Evolutionary conservation across 2,113 vertebrate genomes (phyloP).

Genomic region (Takifugu flavidus): DNA sequence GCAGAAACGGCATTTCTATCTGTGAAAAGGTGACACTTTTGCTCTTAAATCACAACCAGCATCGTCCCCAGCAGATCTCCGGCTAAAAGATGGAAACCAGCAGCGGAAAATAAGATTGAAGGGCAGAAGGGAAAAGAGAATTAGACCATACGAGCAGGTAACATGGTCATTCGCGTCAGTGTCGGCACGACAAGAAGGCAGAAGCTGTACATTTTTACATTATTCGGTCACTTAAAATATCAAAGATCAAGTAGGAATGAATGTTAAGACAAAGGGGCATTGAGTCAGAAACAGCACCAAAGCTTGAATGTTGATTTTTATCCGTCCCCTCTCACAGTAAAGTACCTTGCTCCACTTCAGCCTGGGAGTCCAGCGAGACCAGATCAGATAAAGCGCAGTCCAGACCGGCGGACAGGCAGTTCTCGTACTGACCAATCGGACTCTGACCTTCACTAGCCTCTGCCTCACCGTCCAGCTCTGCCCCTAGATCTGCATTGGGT

Average conservation of each 20-base stretch:
- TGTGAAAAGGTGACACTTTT: conserved; percentile 10
- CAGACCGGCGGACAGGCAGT: conserved; percentile 52
- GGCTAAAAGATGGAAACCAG: conserved; percentile 32
- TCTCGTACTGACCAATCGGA: conserved; percentile 39
- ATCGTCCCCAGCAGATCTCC: conserved; percentile 40
- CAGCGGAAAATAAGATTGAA: conserved; percentile 3
- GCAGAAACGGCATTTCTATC: conserved; percentile 24
- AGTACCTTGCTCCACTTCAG: conserved; percentile 86
- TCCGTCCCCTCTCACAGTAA: conserved; percentile 33
- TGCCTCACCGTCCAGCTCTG: conserved; percentile 36
- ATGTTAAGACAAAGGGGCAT: conserved; percentile 5
- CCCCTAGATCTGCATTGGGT: conserved; percentile 34
- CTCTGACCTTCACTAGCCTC: conserved; percentile 39
- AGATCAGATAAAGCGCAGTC: conserved; percentile 66
- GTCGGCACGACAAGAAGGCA: not conserved
- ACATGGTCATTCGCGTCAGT: conserved; percentile 43
- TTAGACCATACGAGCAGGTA: conserved; percentile 18
- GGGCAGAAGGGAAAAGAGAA: conserved; percentile 9
- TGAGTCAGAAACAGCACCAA: conserved; percentile 11
- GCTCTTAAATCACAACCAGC: conserved; percentile 25
- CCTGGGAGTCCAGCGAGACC: conserved; percentile 76
- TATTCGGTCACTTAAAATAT: not conserved
- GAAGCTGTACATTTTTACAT: conserved; percentile 11
- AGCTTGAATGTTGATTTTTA: conserved; percentile 21
- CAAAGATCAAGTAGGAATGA: conserved; percentile 3